Percentiles rank a stretch among this genome's conserved stretches.
Conservation (phyloP, 2,113 vertebrate species). For the Istiophorus platypterus region DNA sequence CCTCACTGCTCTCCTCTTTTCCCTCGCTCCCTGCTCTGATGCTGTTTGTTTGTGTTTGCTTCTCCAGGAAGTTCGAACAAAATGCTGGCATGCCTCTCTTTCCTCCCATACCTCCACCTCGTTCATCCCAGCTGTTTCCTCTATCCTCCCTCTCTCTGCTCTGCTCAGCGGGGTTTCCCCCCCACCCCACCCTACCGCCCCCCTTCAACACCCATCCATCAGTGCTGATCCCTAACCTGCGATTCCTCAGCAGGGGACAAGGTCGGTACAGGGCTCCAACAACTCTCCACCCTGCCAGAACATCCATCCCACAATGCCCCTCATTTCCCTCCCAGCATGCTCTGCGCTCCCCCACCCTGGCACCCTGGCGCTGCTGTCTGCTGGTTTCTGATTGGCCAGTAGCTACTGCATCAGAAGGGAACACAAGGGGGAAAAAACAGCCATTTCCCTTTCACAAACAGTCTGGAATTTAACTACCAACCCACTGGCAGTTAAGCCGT, state of each 20-base stretch:
- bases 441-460: slow-evolving; percentile 50
- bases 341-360: slow-evolving; percentile 47
- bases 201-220: slow-evolving; percentile 63
- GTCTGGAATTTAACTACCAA: slow-evolving; percentile 69
- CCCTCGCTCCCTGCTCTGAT: slow-evolving; percentile 42
- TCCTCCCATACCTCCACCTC: slow-evolving; percentile 55
- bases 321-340: slow-evolving; percentile 77
- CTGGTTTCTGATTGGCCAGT: slow-evolving; percentile 51
- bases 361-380: slow-evolving; percentile 58
- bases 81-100: slow-evolving; percentile 70
- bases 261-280: slow-evolving; percentile 57
- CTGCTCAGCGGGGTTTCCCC: slow-evolving; percentile 67
- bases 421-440: slow-evolving; percentile 36
- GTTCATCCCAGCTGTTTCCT: slow-evolving; percentile 80
- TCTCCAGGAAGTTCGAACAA: slow-evolving; percentile 76
- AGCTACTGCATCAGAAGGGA: slow-evolving; percentile 28
- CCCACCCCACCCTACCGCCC: slow-evolving; percentile 18
- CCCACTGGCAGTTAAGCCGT: slow-evolving; percentile 30
- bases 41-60: slow-evolving; percentile 78
- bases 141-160: slow-evolving; percentile 64
- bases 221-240: slow-evolving; percentile 64
- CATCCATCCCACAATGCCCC: slow-evolving; percentile 77
- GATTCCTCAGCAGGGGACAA: slow-evolving; percentile 59
- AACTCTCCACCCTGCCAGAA: slow-evolving; percentile 68
- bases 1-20: slow-evolving; percentile 32